Percentiles rank a stretch among this genome's conserved stretches.
These are phyloP conservation scores for Patella caerulea DNA, from an alignment of 2,888 invertebrate genomes.

Conservation along the genomic window DNA sequence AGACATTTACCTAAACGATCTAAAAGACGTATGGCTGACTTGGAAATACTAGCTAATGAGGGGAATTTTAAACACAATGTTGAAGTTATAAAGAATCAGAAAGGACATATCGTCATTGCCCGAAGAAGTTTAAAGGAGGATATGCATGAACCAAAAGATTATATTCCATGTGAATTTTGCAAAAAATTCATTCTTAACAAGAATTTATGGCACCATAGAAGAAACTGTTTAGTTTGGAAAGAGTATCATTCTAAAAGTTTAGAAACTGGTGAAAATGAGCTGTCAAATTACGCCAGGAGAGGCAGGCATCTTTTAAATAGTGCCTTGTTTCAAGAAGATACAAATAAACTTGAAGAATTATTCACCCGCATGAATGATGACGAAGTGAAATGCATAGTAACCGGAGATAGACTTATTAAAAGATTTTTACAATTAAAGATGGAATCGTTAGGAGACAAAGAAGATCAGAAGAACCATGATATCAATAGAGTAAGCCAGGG, in stretches of 20 bases:
- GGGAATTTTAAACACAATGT: slow-evolving; percentile 39
- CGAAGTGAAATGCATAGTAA: slow-evolving; percentile 1
- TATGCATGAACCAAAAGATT: neutral
- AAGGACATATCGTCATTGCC: slow-evolving; percentile 12
- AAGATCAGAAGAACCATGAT: slow-evolving; percentile 1
- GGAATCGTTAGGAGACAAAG: slow-evolving; percentile 3
- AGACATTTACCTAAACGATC: slow-evolving; percentile 27
- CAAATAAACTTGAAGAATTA: neutral
- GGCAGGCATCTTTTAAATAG: slow-evolving; percentile 3
- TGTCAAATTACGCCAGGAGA: slow-evolving; percentile 3
- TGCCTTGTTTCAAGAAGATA: neutral
- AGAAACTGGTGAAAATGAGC: neutral
- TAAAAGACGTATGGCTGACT: slow-evolving; percentile 25
- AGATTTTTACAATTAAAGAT: neutral
- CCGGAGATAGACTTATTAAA: neutral
- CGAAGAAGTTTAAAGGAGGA: slow-evolving; percentile 4
- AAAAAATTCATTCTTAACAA: slow-evolving; percentile 1
- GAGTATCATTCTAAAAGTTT: slow-evolving; percentile 1
- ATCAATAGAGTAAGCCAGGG: neutral
- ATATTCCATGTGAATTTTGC: too few relatives aligned
- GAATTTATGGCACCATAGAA: neutral
- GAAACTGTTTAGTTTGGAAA: slow-evolving; percentile 6
- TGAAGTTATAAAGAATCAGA: slow-evolving; percentile 25
- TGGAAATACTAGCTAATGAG: slow-evolving; percentile 38
- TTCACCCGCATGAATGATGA: slow-evolving; percentile 3